Conservation (phyloP, 2,888 invertebrate genomes). For the Prosopocoilus inquinatus region DNA sequence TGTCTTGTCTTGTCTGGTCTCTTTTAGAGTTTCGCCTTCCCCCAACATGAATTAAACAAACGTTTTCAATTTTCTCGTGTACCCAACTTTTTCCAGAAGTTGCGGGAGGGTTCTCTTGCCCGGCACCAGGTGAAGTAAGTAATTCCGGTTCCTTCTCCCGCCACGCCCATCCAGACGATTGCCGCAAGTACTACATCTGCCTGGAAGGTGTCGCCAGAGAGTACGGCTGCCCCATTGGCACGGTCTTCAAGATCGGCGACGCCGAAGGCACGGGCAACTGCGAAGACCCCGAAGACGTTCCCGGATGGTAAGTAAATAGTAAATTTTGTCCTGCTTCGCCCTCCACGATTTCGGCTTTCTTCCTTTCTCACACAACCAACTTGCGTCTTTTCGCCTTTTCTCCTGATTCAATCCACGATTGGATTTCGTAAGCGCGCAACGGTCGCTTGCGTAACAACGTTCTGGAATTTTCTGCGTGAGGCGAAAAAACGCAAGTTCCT, state of each 20-base stretch:
- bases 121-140: slow-evolving; percentile 77
- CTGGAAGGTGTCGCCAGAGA: slow-evolving; percentile 87
- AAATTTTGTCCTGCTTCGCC: too few species aligned
- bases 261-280: slow-evolving; percentile 89
- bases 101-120: slow-evolving; percentile 85
- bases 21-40: too few species aligned
- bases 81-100: slow-evolving; percentile 64
- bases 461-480: too few species aligned
- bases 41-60: too few species aligned
- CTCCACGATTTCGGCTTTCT: too few species aligned
- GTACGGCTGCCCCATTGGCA: slow-evolving; percentile 94
- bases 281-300: slow-evolving; percentile 93
- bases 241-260: slow-evolving; percentile 92
- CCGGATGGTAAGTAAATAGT: slow-evolving; percentile 89
- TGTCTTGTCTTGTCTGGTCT: too few species aligned
- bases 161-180: slow-evolving; percentile 92
- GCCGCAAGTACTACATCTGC: slow-evolving; percentile 94
- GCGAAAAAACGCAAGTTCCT: too few species aligned
- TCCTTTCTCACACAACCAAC: too few species aligned
- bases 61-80: background rate
- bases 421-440: too few species aligned
- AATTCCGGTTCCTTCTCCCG: slow-evolving; percentile 88
- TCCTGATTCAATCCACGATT: too few species aligned
- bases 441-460: too few species aligned
- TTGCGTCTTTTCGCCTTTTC: too few species aligned